Evolutionary conservation across 1,140 invertebrate genomes (phyloP), one percentile per base, ranked within the genome.

Genomic region (Eueides isabella): DNA sequence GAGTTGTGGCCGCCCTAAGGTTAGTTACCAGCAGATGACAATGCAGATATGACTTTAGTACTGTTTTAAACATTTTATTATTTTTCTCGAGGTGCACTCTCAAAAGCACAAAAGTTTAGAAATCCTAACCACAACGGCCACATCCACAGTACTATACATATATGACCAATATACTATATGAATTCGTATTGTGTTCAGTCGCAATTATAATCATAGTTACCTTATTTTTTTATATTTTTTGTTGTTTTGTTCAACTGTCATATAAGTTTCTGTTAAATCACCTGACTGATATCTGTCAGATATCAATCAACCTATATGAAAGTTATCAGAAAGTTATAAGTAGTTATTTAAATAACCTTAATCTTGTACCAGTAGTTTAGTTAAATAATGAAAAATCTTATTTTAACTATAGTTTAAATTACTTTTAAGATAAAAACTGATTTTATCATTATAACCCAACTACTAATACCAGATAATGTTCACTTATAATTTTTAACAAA

Each of bases 131-230:
- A 14, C 16, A 38, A 14, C 35, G 35, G 35, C 5, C 35, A 38
- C 35, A 14, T 38, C 14, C 3, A 38, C 35, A 12, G 14, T 38
- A 38, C 35, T 38, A 14, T 38, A 38, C 12, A 67, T 62, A 67
- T 62, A 14, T 67, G 48, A 67, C 61, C 26, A 67, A 72, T 72
- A 55, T 72, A 67, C 64, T 66, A 44, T 23, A 23, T 55, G 48
- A 55, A 55, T 55, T 26, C 6, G 9, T 55, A 55, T 26, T 19
- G 48, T 55, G 48, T 55, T 55, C 48, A 55, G 48, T 55, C 48
- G 23, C 48, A 55, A 55, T 55, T 55, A 55, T 55, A 55, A 55
- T 26, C n/a, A 55, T 55, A 55, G 23, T 26, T 12, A 23, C 19
- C 2, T 11, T 23, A 55, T 55, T 55, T 55, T 23, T 23, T 55